A percentile compares a stretch with the other conserved stretches of the same genome.
Conservation (phyloP, 2,888 invertebrate species). For the Brachylomia viminalis region DNA sequence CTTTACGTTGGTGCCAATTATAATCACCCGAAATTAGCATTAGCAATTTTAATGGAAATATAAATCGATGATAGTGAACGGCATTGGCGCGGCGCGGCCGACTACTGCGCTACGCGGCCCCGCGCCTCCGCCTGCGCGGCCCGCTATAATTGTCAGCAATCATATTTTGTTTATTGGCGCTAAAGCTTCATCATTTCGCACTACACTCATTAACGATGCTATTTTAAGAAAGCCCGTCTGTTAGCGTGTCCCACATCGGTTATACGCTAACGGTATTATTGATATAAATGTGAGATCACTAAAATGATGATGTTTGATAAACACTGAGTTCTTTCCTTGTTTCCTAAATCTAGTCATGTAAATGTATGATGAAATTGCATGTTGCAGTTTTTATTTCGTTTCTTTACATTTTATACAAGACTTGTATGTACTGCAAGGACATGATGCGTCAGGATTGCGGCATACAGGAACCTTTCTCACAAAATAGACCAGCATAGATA, state of each 20-base stretch:
- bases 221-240: constrained; percentile 80
- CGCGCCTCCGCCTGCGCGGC: constrained; percentile 50
- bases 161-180: constrained; percentile 84
- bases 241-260: constrained; percentile 79
- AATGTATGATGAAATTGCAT: neutral
- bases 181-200: constrained; percentile 81
- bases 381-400: neutral
- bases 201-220: constrained; percentile 78
- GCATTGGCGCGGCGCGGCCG: constrained; percentile 52
- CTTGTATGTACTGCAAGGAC: neutral
- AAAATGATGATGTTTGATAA: constrained; percentile 59
- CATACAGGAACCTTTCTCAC: no score
- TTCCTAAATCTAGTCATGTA: constrained; percentile 13
- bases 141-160: constrained; percentile 78
- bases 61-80: constrained; percentile 65
- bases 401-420: neutral
- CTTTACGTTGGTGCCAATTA: constrained; percentile 44
- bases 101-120: constrained; percentile 72
- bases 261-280: constrained; percentile 53
- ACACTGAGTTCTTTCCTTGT: constrained; percentile 46
- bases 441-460: neutral
- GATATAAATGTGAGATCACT: constrained; percentile 57
- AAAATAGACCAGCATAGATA: neutral
- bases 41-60: constrained; percentile 58
- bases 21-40: constrained; percentile 53